phyloP scores from a whole-genome alignment of 1,140 invertebrate genomes.

The Zaprionus lachaisei region DNA sequence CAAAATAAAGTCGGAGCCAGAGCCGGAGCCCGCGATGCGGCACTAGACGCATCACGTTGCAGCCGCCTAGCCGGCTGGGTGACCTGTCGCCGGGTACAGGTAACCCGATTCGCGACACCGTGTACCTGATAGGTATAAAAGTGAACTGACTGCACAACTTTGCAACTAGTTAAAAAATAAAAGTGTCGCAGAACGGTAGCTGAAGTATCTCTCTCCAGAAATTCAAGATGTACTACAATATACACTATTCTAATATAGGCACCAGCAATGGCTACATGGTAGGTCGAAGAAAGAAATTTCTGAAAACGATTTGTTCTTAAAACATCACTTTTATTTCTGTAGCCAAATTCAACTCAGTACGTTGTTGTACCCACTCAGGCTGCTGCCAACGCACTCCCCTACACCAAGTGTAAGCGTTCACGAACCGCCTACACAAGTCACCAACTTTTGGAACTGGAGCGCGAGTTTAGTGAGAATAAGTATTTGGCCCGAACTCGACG shows the following conservation, averaged over 20 bases:
- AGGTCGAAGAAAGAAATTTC: neutral
- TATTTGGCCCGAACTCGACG: constrained; percentile 92
- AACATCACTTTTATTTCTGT: neutral
- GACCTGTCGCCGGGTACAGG: constrained; percentile 50
- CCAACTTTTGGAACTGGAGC: constrained; percentile 89
- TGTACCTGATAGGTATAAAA: constrained; percentile 68
- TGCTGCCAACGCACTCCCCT: neutral
- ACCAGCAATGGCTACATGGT: constrained; percentile 3
- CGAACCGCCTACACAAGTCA: constrained; percentile 92
- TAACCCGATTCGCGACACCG: constrained; percentile 37
- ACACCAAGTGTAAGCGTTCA: constrained; percentile 73
- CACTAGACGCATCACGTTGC: constrained; percentile 5
- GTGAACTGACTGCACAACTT: constrained; percentile 32
- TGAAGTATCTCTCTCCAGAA: constrained; percentile 19
- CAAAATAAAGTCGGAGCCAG: constrained; percentile 3
- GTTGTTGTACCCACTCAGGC: neutral
- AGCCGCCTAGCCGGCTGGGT: constrained; percentile 8
- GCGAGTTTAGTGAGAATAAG: constrained; percentile 86
- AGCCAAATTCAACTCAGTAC: constrained; percentile 7
- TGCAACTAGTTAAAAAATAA: constrained; percentile 68
- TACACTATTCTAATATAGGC: constrained; percentile 24
- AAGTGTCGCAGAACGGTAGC: constrained; percentile 46
- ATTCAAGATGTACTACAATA: constrained; percentile 43
- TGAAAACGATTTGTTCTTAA: neutral
- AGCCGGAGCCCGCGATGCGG: neutral